Evolutionary conservation across 2,797 vertebrate genomes (phyloP), one percentile per base, ranked within the genome.

Genomic region (Petrocephalus sullivani): DNA sequence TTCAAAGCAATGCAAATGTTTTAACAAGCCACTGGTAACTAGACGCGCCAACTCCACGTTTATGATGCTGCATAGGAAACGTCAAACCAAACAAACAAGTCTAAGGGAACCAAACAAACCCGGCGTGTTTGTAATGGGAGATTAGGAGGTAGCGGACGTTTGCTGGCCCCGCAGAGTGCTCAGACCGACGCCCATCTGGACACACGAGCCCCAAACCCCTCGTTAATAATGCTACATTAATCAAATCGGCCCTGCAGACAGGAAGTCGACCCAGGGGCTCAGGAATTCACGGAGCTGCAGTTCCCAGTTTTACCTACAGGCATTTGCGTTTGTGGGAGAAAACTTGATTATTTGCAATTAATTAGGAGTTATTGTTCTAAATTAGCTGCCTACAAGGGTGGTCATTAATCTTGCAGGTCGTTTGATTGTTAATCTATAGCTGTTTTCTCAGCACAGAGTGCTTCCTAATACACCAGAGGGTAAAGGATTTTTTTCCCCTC

Each of bases 291-390:
- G 90, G 75, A 92, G 92, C 92, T 90, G 90, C 90, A 91, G 88
- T 92, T 91, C 91, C 83, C 92, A 90, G 91, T 89, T 93, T 88
- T 56, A 86, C 91, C 91, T 94, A 91, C 91, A 92, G 90, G 90
- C 93, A 93, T 92, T 93, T 93, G 92, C 91, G 93, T 95, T 93
- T 94, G 92, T 92, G 92, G 94, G 93, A 96, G 95, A 95, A 95
- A 95, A 93, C 94, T 95, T 96, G 96, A 97, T 98, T 97, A 97
- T 97, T 96, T 95, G 96, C 96, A 98, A 99, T 99, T 97, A 98
- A 98, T 98, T 98, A 96, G 95, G 91, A 96, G 95, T 97, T 98
- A 98, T 97, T 98, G 97, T 98, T 96, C 96, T 97, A 98, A 98
- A 99, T 99, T 98, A 98, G 97, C 94, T 94, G 93, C 95, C 95